Evolutionary conservation across 2,888 invertebrate genomes (phyloP).

Genomic region (Aproaerema taeniolella): DNA sequence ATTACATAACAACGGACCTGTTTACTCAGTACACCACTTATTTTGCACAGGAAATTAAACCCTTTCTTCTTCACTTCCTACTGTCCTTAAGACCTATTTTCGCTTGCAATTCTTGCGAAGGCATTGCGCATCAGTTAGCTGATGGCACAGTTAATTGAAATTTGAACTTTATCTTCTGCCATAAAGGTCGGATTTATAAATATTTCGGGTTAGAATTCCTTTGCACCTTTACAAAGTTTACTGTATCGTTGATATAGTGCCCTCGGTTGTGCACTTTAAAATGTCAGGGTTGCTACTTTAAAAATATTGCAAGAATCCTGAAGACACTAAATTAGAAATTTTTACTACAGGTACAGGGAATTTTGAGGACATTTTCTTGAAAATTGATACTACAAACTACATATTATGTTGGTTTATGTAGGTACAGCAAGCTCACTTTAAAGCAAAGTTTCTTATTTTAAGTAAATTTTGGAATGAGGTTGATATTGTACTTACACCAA

Average conservation of each 20-base stretch:
- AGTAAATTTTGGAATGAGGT: too few species aligned
- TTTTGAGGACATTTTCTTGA: too few species aligned
- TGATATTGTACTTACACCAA: too few species aligned
- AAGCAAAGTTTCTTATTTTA: too few species aligned
- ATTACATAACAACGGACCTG: too few species aligned
- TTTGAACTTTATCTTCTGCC: constrained; percentile 28
- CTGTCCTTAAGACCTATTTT: constrained; percentile 39
- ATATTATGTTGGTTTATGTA: too few species aligned
- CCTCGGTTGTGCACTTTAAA: constrained; percentile 44
- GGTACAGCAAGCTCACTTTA: too few species aligned
- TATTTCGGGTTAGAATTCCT: constrained; percentile 31
- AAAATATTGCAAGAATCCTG: too few species aligned
- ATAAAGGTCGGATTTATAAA: constrained; percentile 30
- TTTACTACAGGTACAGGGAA: too few species aligned
- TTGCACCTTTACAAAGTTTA: constrained; percentile 37
- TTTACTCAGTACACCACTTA: constrained; percentile 20
- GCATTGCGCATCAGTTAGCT: constrained; percentile 31
- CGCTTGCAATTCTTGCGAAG: constrained; percentile 30
- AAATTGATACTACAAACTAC: too few species aligned
- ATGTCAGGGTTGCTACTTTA: constrained; percentile 47
- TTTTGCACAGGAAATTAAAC: constrained; percentile 52
- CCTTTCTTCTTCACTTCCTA: constrained; percentile 35
- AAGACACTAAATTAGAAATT: too few species aligned
- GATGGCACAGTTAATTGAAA: constrained; percentile 27
- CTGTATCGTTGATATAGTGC: constrained; percentile 47